Evolutionary conservation across 1,140 invertebrate species (phyloP), one percentile per base, ranked within the genome.

Genomic region (Nomia melanderi): DNA sequence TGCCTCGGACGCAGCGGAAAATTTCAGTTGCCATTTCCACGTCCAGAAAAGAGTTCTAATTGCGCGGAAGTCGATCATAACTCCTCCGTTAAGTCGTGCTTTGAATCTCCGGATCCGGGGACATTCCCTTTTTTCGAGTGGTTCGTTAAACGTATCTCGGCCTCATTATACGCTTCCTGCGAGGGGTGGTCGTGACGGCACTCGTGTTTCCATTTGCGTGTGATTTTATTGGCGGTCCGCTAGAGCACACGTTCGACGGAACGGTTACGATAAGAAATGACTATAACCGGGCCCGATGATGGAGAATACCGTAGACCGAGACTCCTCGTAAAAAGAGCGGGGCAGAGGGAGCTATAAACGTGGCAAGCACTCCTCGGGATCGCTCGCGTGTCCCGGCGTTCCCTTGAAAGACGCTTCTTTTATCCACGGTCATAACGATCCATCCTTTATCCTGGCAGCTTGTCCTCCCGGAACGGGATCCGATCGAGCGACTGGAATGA

Each of bases 401-500:
- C 64, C n/a, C n/a, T 31, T 57, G 59, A 41, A 59, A 74, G 65
- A 60, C 62, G 33, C 60, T 83, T 73, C 78, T 71, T 84, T 83
- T 79, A 67, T 66, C 39, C 53, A 20, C 12, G 12, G 36, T 53
- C 65, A 56, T 79, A 82, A 77, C 77, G 82, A 83, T 80, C 67
- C 74, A 73, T 84, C 81, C 66, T 77, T 83, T 77, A 73, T 74
- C 73, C 66, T 69, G 64, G 67, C 82, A 81, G 63, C 81, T 78
- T 82, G 78, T 83, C 73, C 64, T 70, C 27, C 54, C 31, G 25
- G 20, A 41, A 54, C 67, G 69, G 62, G 33, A 77, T 76, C 62
- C 66, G 44, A 79, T 83, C 82, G 73, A 56, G 62, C 57, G 39
- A 56, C 44, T 44, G 47, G 75, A 77, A 69, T 41, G 78, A 84